Evolutionary conservation across 2,113 vertebrate genomes (phyloP), one percentile per base, ranked within the genome.

Genomic region (Trematomus loennbergii): DNA sequence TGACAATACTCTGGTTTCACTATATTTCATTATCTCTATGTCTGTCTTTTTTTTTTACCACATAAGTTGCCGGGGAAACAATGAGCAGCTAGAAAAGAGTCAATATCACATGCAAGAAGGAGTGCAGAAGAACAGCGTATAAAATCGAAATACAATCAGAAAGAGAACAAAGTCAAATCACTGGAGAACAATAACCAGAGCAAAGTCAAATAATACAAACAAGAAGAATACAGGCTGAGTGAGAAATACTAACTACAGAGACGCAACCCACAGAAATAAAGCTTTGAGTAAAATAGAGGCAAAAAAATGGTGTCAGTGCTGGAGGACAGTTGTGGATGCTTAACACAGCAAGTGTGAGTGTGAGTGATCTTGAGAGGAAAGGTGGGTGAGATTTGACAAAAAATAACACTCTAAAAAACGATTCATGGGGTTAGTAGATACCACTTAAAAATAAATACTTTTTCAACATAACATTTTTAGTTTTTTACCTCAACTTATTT

Each of bases 71-170:
- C 3, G 48, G 5, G 36, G 5, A 57, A 71, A 71, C n/a, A 57
- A 48, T 20, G 17, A 62, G 50, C 12, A 11, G 50, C 29, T 2
- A 25, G 15, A 64, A 50, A 48, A 57, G 10, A 79, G 60, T 64
- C 52, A 43, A 72, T 57, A 65, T 50, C 8, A 15, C 43, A 72
- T 40, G 25, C 25, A 33, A 59, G 57, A 71, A 45, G 52, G 29
- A 36, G 10, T 0, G 1, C 40, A 10, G 18, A 17, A n/a, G 29
- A 67, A 52, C 12, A 2, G 46, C 0, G 4, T 49, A 22, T 48
- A 40, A 64, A 72, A 72, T 72, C 13, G 12, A 63, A 78, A 50
- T 11, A 49, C 18, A 57, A 64, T 79, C 67, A 64, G 2, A 79
- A 50, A 15, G 2, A 50, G 9, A 54, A 66, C 33, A 67, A 50